A percentile compares a stretch with the other conserved stretches of the same genome.
These are phyloP conservation scores for Drosophila sturtevanti DNA, from an alignment of 1,140 invertebrate genomes.

Conservation along the genomic window DNA sequence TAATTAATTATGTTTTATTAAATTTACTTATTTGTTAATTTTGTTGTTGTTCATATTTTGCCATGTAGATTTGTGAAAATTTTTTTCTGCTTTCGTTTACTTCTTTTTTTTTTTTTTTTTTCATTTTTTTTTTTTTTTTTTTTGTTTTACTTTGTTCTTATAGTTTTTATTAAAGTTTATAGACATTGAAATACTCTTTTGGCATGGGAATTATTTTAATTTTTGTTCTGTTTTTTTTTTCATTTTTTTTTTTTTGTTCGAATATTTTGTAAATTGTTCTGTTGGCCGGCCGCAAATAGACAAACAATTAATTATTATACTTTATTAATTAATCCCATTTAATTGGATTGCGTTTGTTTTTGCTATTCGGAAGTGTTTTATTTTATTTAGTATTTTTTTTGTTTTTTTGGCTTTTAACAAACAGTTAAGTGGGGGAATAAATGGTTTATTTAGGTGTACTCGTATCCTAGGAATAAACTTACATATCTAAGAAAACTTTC, in stretches of 20 bases:
- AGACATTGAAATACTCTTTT: slow-evolving; percentile 55
- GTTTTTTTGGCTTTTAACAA: slow-evolving; percentile 66
- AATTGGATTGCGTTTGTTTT: slow-evolving; percentile 15
- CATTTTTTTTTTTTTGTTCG: neutral
- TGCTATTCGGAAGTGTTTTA: slow-evolving; percentile 32
- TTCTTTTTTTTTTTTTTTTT: neutral
- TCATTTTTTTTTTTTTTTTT: slow-evolving; percentile 33
- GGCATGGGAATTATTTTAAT: neutral
- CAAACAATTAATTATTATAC: slow-evolving; percentile 73
- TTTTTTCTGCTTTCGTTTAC: slow-evolving; percentile 15
- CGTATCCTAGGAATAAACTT: slow-evolving; percentile 27
- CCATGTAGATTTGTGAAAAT: slow-evolving; percentile 39
- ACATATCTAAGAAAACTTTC: neutral
- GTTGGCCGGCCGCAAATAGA: slow-evolving; percentile 58
- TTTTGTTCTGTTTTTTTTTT: slow-evolving; percentile 2
- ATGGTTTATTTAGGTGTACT: slow-evolving; percentile 18
- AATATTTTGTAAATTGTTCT: slow-evolving; percentile 19
- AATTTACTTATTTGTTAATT: slow-evolving; percentile 10
- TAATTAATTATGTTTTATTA: slow-evolving; percentile 26
- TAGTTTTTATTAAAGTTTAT: slow-evolving; percentile 32
- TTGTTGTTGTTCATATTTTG: slow-evolving; percentile 16
- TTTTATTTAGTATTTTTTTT: slow-evolving; percentile 4
- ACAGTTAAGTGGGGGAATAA: slow-evolving; percentile 62
- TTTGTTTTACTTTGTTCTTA: slow-evolving; percentile 7
- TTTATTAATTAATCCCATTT: slow-evolving; percentile 57